Evolutionary conservation across 2,888 invertebrate species (phyloP), one percentile per base, ranked within the genome.

Genomic region (Agelastica alni): DNA sequence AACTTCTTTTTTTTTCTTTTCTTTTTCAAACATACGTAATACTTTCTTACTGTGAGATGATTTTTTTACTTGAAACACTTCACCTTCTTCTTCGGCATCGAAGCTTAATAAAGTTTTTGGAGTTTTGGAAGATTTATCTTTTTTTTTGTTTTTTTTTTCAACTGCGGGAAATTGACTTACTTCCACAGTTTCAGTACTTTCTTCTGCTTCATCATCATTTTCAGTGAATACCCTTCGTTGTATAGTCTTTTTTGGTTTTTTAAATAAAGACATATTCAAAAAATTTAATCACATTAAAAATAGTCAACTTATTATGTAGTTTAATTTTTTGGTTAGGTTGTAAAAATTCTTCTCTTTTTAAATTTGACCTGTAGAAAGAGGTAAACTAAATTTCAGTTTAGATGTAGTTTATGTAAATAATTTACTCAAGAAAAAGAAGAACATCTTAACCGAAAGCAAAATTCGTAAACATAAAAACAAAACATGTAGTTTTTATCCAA

Each of bases 51-150:
- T 95, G 71, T 95, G 91, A 5, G 92, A 93, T 5, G 96, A 95
- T 77, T 96, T 96, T 76, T 93, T 95, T 44, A 97, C 92, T 83
- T 95, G 91, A 77, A 97, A 96, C 45, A 91, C 88, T 79, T 95
- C 95, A 17, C 86, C 89, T 65, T 86, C 87, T 73, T 91, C 91
- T 69, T 89, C 91, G 79, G 74, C 74, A 61, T 85, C 92, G 74
- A 94, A 94, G 78, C 94, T 94, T 28, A 94, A 81, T 56, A 91
- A 78, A 57, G 80, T 80, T 76, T 86, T 85, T 62, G 80, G 75
- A 9, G 57, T 60, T 52, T 66, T 67, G 4, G 83, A 82, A 59
- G 76, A 76, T 70, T 81, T 80, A 14, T 66, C 75, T 78, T 69
- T 81, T 77, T 67, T 72, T 67, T 69, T 68, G 30, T 65, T 62